phyloP scores from a whole-genome alignment of 2,888 invertebrate species.

The Apeira syringaria region DNA sequence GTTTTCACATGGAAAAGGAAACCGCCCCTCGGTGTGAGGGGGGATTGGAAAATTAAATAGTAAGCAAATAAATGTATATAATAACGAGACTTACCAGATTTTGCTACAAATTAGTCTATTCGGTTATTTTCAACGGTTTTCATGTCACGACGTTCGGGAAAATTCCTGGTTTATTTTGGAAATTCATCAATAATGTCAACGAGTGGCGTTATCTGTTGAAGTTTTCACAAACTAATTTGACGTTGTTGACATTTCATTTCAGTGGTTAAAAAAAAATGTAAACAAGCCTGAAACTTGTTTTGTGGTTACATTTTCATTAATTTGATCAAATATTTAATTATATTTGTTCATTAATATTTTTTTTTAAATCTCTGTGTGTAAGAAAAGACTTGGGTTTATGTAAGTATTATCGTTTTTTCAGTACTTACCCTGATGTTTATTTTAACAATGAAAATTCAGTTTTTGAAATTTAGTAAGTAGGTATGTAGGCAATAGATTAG shows the following conservation, averaged over 20 bases:
- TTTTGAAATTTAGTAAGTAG: too few species aligned
- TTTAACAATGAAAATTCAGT: too few species aligned
- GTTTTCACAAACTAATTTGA: conserved; percentile 49
- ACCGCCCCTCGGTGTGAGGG: conserved; percentile 75
- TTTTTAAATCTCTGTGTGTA: too few species aligned
- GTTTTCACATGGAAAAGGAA: conserved; percentile 79
- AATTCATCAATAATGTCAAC: conserved; percentile 73
- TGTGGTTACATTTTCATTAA: too few species aligned
- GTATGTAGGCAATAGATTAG: too few species aligned
- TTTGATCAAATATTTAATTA: too few species aligned
- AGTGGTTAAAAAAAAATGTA: too few species aligned
- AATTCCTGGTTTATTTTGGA: conserved; percentile 79
- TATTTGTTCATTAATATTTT: too few species aligned
- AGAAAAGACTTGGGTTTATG: too few species aligned
- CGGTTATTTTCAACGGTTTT: conserved; percentile 45
- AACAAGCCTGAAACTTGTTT: conserved; percentile 42
- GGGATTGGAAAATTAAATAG: conserved; percentile 58
- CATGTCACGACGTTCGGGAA: conserved; percentile 55
- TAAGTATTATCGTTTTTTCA: too few species aligned
- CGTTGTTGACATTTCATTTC: conserved; percentile 18
- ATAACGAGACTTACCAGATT: conserved; percentile 58
- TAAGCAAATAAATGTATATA: conserved; percentile 43
- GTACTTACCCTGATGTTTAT: too few species aligned
- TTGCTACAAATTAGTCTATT: conserved; percentile 39
- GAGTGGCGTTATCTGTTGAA: conserved; percentile 59